A percentile compares a stretch with the other conserved stretches of the same genome.
Evolutionary conservation across 2,888 invertebrate genomes (phyloP).

Genomic region (Lathronympha strigana): DNA sequence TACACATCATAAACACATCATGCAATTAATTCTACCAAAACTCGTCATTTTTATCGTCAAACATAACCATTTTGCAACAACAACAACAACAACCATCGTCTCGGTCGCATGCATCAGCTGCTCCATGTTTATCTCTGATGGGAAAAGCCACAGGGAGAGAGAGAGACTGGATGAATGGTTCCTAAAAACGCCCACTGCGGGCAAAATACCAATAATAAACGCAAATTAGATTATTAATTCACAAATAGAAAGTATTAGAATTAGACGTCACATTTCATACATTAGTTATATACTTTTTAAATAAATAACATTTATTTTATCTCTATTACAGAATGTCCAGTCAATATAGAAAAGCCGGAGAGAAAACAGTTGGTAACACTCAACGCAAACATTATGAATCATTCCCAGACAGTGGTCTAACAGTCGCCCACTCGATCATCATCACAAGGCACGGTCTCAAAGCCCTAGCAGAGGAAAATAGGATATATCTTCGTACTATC

Average conservation of each 20-base stretch:
- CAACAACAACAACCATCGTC: too few species aligned
- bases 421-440: constrained; percentile 58
- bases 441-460: constrained; percentile 24
- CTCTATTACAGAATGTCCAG: constrained; percentile 68
- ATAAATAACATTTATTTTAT: background rate
- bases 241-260: background rate
- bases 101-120: too few species aligned
- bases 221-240: background rate
- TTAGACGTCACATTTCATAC: background rate
- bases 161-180: too few species aligned
- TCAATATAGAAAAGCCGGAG: constrained; percentile 70
- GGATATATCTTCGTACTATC: constrained; percentile 13
- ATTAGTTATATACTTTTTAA: background rate
- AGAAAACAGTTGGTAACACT: constrained; percentile 64
- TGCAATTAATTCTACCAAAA: too few species aligned
- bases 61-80: too few species aligned
- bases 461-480: constrained; percentile 16
- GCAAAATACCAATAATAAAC: too few species aligned
- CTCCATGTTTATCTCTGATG: too few species aligned
- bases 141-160: too few species aligned
- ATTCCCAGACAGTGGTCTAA: constrained; percentile 75
- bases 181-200: too few species aligned
- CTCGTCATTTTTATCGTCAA: too few species aligned
- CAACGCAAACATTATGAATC: constrained; percentile 77
- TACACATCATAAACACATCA: too few species aligned